These are phyloP conservation scores for Tetramorium alpestre DNA, from an alignment of 1,140 invertebrate species.

Conservation along the genomic window DNA sequence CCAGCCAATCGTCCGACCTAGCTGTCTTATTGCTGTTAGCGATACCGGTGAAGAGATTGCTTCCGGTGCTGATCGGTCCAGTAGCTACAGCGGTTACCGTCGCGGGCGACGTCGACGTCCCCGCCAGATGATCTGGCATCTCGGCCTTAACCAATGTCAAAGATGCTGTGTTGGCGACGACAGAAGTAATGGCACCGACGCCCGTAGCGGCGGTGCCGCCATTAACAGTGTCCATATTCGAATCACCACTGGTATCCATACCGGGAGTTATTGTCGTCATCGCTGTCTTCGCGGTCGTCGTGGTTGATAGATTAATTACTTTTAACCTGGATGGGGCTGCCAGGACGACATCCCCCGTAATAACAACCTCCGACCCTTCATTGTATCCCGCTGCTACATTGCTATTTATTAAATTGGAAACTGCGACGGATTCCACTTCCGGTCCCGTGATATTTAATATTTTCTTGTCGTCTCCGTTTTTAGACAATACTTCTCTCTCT, in stretches of 20 bases:
- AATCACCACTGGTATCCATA: constrained; percentile 68
- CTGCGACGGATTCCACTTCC: constrained; percentile 82
- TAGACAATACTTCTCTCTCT: neutral
- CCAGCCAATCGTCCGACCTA: constrained; percentile 88
- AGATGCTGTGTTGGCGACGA: constrained; percentile 65
- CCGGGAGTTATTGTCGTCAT: constrained; percentile 43
- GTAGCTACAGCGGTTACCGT: constrained; percentile 70
- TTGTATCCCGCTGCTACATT: constrained; percentile 84
- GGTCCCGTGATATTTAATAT: neutral
- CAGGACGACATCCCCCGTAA: constrained; percentile 80
- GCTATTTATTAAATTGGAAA: constrained; percentile 84
- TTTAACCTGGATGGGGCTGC: constrained; percentile 82
- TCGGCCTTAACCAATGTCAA: constrained; percentile 81
- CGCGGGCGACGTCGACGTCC: constrained; percentile 74
- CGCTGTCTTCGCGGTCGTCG: neutral
- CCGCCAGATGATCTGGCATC: constrained; percentile 78
- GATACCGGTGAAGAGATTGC: constrained; percentile 77
- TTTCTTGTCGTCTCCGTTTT: neutral
- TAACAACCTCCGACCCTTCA: constrained; percentile 82
- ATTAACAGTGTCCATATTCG: constrained; percentile 69
- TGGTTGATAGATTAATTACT: constrained; percentile 59
- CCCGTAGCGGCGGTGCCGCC: constrained; percentile 52
- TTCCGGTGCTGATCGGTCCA: constrained; percentile 71
- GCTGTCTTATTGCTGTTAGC: constrained; percentile 80
- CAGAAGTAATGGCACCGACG: constrained; percentile 63